These are phyloP conservation scores for Anolis sagrei DNA, from an alignment of 2,113 vertebrate genomes.

Conservation along the genomic window DNA sequence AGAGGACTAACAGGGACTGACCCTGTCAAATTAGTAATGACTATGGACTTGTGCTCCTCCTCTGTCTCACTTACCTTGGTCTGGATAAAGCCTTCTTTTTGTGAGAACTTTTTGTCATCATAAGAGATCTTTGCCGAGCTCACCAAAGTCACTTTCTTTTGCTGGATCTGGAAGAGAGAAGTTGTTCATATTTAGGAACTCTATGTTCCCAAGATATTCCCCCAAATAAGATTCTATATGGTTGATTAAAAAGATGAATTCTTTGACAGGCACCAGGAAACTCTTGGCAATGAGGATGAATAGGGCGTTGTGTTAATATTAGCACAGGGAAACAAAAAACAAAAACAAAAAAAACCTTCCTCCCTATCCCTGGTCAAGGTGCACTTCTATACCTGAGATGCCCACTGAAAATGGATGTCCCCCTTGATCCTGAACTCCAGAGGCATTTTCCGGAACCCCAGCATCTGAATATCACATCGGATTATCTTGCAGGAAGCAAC, in stretches of 20 bases:
- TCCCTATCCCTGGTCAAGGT: too few species aligned
- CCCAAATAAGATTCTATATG: background rate
- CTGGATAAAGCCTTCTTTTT: slow-evolving; percentile 65
- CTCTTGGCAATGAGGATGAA: background rate
- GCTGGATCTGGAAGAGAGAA: slow-evolving; percentile 7
- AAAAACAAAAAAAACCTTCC: background rate
- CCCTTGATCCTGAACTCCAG: slow-evolving; percentile 74
- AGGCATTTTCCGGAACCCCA: slow-evolving; percentile 52
- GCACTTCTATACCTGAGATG: slow-evolving; percentile 74
- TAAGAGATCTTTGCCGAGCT: slow-evolving; percentile 78
- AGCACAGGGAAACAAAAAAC: too few species aligned
- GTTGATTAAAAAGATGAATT: too few species aligned
- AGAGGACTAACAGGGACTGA: too few species aligned
- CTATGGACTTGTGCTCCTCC: too few species aligned
- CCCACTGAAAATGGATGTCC: slow-evolving; percentile 79
- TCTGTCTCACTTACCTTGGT: slow-evolving; percentile 63
- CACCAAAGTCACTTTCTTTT: slow-evolving; percentile 64
- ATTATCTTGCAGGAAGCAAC: slow-evolving; percentile 75
- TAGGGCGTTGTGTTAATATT: background rate
- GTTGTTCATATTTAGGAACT: too few species aligned
- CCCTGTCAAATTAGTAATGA: too few species aligned
- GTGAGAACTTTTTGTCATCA: slow-evolving; percentile 72
- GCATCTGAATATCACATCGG: slow-evolving; percentile 67
- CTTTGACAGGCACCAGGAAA: background rate
- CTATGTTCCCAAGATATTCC: too few species aligned